A percentile compares a stretch with the other conserved stretches of the same genome.
Evolutionary conservation across 2,797 vertebrate species (phyloP).

Genomic region (Bradypus variegatus): DNA sequence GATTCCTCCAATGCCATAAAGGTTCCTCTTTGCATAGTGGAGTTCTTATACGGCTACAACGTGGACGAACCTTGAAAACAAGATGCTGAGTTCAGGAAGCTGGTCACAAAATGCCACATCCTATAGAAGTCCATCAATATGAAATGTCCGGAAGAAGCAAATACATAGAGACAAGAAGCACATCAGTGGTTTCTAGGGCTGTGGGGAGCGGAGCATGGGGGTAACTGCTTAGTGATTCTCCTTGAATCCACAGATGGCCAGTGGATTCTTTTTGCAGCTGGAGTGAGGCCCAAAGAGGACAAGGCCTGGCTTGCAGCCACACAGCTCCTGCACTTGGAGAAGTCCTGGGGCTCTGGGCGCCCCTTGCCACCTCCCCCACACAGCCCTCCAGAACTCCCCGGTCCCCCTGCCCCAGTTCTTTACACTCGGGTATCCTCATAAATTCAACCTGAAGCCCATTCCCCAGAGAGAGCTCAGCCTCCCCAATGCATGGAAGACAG

Average conservation of each 20-base stretch:
- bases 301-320: neutral
- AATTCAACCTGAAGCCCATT: neutral
- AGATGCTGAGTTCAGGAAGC: neutral
- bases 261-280: neutral
- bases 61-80: too few species aligned
- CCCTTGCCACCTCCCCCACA: neutral
- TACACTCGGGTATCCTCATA: neutral
- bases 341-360: neutral
- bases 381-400: neutral
- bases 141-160: neutral
- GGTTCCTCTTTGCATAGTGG: neutral
- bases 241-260: neutral
- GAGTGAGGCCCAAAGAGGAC: neutral
- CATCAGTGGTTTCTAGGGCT: neutral
- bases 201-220: neutral
- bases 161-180: neutral
- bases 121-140: fast-evolving
- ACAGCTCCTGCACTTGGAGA: neutral
- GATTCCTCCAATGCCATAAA: neutral
- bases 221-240: neutral
- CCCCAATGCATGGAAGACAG: fast-evolving
- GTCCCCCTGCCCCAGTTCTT: neutral
- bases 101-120: neutral
- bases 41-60: neutral
- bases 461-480: neutral